These are phyloP conservation scores for Cheilosia urbana DNA, from an alignment of 2,888 invertebrate species.

Conservation along the genomic window DNA sequence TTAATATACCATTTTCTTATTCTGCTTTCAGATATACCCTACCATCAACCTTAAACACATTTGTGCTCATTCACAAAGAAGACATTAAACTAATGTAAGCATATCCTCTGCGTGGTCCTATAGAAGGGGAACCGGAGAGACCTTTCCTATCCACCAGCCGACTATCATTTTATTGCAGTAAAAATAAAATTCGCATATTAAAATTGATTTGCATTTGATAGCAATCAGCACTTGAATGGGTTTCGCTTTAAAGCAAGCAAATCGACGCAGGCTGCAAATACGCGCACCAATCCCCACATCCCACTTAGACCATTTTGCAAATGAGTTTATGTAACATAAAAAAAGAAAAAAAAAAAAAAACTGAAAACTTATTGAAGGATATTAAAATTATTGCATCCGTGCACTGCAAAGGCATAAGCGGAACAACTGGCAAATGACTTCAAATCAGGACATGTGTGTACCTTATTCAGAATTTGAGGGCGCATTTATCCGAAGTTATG, in stretches of 20 bases:
- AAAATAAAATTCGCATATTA: conserved; percentile 68
- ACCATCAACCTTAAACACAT: conserved; percentile 5
- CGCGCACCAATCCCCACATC: conserved; percentile 16
- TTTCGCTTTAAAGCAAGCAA: conserved; percentile 2
- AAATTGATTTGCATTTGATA: conserved; percentile 72
- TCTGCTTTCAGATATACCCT: background rate
- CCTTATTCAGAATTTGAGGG: conserved; percentile 61
- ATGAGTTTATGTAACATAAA: conserved; percentile 32
- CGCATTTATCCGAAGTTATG: conserved; percentile 61
- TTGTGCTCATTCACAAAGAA: conserved; percentile 61
- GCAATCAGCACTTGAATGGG: conserved; percentile 33
- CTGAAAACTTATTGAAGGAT: conserved; percentile 24
- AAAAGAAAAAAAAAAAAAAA: too few species aligned
- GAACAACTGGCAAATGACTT: conserved; percentile 55
- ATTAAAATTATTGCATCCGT: conserved; percentile 47
- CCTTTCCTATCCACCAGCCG: conserved; percentile 33
- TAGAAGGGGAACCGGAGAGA: conserved; percentile 8
- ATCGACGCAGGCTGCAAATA: conserved; percentile 6
- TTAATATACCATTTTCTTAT: background rate
- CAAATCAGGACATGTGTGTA: conserved; percentile 71
- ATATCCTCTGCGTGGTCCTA: background rate
- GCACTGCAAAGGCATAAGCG: conserved; percentile 26
- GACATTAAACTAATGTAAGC: conserved; percentile 58
- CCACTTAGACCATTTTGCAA: conserved; percentile 51
- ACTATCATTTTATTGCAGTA: conserved; percentile 69